Evolutionary conservation across 2,888 invertebrate species (phyloP).

Genomic region (Synanthedon andrenaeformis): DNA sequence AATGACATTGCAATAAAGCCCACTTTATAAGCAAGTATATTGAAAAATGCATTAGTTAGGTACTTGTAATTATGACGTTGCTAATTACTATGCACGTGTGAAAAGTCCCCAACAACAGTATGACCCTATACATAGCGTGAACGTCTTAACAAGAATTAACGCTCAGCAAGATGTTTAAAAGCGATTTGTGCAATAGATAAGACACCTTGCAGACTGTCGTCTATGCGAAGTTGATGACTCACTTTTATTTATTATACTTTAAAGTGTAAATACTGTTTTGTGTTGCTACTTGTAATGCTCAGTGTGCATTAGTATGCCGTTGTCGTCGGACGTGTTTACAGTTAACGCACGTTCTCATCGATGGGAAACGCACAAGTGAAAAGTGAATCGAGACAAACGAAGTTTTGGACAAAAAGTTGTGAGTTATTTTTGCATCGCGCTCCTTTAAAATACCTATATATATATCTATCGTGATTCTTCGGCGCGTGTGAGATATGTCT

Average conservation of each 20-base stretch:
- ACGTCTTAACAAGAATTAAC: no score
- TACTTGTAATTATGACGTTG: no score
- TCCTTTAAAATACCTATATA: constrained; percentile 13
- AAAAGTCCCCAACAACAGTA: no score
- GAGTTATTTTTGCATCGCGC: constrained; percentile 35
- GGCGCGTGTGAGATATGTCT: not conserved
- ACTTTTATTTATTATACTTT: not conserved
- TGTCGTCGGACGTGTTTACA: constrained; percentile 31
- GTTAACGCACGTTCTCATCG: constrained; percentile 22
- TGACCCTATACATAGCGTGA: no score
- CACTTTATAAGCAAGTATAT: no score
- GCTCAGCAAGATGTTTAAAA: no score
- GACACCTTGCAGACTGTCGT: constrained; percentile 37
- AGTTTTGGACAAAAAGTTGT: constrained; percentile 45
- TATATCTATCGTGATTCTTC: no score
- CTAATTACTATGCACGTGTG: no score
- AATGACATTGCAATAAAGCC: no score
- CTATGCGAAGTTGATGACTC: no score
- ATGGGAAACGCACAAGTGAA: constrained; percentile 58
- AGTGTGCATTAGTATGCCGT: constrained; percentile 50
- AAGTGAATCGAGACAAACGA: constrained; percentile 27
- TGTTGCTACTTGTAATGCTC: constrained; percentile 34
- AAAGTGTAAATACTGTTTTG: constrained; percentile 32
- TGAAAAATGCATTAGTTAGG: no score
- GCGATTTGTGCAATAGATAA: constrained; percentile 24